Conservation (phyloP, 2,113 vertebrate species). For the Pithys albifrons region DNA sequence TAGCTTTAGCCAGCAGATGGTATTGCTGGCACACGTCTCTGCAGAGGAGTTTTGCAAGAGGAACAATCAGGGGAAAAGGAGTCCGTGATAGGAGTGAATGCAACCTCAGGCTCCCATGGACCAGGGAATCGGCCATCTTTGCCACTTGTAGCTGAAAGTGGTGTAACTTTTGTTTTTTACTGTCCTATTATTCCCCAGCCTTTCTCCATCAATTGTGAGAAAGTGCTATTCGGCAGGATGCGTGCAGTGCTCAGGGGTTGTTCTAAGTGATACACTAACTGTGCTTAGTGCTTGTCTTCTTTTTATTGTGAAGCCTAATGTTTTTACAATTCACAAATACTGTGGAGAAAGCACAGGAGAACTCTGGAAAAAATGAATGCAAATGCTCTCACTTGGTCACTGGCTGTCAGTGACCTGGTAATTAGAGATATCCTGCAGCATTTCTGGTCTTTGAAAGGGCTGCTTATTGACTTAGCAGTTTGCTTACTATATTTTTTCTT, state of each 20-base stretch:
- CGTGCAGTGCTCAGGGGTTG: not conserved
- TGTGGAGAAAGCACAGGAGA: not conserved
- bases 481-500: not conserved
- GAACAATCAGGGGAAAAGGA: rapidly evolving
- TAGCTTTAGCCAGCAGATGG: conserved; percentile 62
- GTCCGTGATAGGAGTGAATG: not conserved
- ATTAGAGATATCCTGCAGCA: not conserved
- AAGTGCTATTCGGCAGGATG: not conserved
- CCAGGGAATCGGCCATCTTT: not conserved
- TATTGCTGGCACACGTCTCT: not conserved
- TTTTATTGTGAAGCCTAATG: not conserved
- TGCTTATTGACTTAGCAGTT: not conserved
- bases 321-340: not conserved
- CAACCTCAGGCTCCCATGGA: not conserved
- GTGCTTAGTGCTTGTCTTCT: not conserved
- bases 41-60: not conserved
- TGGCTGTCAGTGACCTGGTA: not conserved
- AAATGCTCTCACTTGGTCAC: not conserved
- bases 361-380: not conserved
- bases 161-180: not conserved
- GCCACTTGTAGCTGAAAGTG: not conserved
- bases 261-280: not conserved
- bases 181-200: not conserved
- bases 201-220: not conserved
- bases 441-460: not conserved